phyloP scores from a whole-genome alignment of 1,140 invertebrate species.

The Drosophila guanche region DNA sequence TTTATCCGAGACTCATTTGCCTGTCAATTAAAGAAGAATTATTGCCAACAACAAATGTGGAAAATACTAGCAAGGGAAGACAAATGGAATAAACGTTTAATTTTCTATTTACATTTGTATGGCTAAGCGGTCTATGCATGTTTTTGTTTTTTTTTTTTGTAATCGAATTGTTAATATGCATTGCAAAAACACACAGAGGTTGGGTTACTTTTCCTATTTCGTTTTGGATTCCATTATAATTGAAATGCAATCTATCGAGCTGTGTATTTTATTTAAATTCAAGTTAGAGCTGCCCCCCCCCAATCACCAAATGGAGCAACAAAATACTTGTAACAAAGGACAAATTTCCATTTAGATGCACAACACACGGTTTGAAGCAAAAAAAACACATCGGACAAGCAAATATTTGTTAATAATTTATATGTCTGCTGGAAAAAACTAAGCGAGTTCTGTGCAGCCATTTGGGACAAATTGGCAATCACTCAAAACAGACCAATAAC shows the following conservation, averaged over 20 bases:
- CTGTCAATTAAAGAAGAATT: conserved; percentile 20
- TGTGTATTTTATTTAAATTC: conserved; percentile 47
- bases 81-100: too few species aligned
- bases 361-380: conserved; percentile 18
- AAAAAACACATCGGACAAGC: conserved; percentile 8
- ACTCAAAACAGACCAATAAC: too few species aligned
- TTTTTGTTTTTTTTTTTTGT: background rate
- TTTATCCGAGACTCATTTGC: conserved; percentile 4
- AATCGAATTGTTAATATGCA: conserved; percentile 21
- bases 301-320: conserved; percentile 1
- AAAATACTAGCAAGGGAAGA: background rate
- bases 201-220: conserved; percentile 16
- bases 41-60: background rate
- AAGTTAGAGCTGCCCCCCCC: conserved; percentile 27
- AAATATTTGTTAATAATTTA: conserved; percentile 45
- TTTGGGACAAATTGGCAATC: too few species aligned
- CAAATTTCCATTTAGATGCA: conserved; percentile 51
- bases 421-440: conserved; percentile 1
- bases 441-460: too few species aligned
- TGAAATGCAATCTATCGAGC: conserved; percentile 36
- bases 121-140: conserved; percentile 35
- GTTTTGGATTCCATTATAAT: conserved; percentile 27
- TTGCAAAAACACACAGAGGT: background rate
- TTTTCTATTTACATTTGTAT: conserved; percentile 19
- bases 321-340: conserved; percentile 15